phyloP scores from a whole-genome alignment of 2,888 invertebrate species.

The Ceraclea dissimilis region DNA sequence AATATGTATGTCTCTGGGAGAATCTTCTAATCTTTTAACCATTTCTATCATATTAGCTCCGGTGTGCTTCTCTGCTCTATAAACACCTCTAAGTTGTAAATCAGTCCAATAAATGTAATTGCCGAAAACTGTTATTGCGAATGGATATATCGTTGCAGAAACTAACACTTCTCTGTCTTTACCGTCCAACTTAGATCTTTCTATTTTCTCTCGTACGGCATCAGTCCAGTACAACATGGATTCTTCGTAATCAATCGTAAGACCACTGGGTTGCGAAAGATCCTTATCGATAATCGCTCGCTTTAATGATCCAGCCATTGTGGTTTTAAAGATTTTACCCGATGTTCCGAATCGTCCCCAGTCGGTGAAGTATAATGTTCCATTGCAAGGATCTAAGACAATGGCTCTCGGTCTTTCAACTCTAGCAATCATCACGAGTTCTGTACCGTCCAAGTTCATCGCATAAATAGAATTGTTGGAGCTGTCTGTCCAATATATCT shows the following conservation, averaged over 20 bases:
- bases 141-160: conserved; percentile 89
- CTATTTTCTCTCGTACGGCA: conserved; percentile 91
- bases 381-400: conserved; percentile 94
- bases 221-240: conserved; percentile 95
- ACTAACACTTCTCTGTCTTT: conserved; percentile 76
- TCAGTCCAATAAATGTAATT: conserved; percentile 97
- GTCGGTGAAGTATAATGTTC: conserved; percentile 90
- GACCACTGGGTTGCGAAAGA: conserved; percentile 88
- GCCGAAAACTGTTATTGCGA: conserved; percentile 84
- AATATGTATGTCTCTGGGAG: conserved; percentile 87
- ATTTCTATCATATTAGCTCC: conserved; percentile 92
- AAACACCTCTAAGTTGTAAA: conserved; percentile 85
- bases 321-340: conserved; percentile 89
- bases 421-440: conserved; percentile 84
- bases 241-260: conserved; percentile 93
- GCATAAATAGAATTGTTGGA: conserved; percentile 91
- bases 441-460: conserved; percentile 83
- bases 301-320: conserved; percentile 93
- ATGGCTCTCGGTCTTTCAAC: conserved; percentile 92
- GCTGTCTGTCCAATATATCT: conserved; percentile 97
- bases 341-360: conserved; percentile 91
- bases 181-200: conserved; percentile 84
- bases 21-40: conserved; percentile 86
- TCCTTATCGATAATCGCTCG: conserved; percentile 83
- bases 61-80: conserved; percentile 94